Conservation (phyloP, 2,113 vertebrate species). For the Petrocephalus zakoni region DNA sequence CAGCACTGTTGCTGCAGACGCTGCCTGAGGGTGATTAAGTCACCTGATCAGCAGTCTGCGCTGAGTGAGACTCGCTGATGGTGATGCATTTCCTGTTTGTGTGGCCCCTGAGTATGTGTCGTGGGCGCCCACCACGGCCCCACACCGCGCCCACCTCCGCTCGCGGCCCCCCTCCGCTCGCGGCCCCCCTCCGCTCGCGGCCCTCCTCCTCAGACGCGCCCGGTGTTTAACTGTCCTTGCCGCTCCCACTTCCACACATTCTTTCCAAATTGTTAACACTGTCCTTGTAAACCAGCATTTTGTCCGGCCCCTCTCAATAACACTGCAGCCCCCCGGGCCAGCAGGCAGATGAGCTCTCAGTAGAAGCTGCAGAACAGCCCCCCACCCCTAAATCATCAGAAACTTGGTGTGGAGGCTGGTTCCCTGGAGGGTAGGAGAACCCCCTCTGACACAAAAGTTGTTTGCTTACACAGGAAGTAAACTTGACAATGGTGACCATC, state of each 20-base stretch:
- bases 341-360: conserved; percentile 13
- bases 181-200: conserved; percentile 50
- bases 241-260: conserved; percentile 57
- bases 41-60: background rate
- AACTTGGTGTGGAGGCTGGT: background rate
- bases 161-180: conserved; percentile 59
- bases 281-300: conserved; percentile 7
- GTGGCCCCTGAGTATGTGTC: background rate
- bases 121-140: background rate
- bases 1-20: background rate
- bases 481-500: background rate
- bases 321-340: conserved; percentile 18
- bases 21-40: background rate
- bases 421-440: background rate
- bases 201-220: conserved; percentile 55
- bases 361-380: background rate
- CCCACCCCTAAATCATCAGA: background rate
- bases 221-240: conserved; percentile 54
- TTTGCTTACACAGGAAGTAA: background rate
- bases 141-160: conserved; percentile 40
- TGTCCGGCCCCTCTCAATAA: conserved; percentile 18
- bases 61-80: background rate
- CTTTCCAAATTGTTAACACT: conserved; percentile 65
- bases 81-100: background rate
- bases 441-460: background rate